phyloP scores from a whole-genome alignment of 2,888 invertebrate species.

The Drosophila rellima region DNA sequence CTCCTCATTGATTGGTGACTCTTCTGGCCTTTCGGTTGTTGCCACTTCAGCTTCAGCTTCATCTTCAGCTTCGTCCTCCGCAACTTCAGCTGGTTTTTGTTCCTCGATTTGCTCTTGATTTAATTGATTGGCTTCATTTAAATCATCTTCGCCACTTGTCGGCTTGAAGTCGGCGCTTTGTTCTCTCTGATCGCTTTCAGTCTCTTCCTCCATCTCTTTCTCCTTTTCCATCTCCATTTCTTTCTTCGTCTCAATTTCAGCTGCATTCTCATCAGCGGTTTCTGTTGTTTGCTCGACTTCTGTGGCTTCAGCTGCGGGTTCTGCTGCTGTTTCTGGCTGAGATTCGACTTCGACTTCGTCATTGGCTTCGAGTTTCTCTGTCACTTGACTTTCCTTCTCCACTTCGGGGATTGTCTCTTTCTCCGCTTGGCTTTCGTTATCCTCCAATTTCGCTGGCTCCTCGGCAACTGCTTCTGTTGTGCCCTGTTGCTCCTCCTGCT shows the following conservation, averaged over 20 bases:
- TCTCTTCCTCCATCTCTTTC: slow-evolving; percentile 19
- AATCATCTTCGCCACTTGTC: slow-evolving; percentile 78
- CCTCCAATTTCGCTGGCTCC: slow-evolving; percentile 44
- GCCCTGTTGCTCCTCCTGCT: slow-evolving; percentile 1
- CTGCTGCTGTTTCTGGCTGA: slow-evolving; percentile 7
- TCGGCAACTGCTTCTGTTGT: slow-evolving; percentile 48
- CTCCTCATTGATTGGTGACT: slow-evolving; percentile 34
- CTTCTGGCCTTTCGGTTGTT: slow-evolving; percentile 24
- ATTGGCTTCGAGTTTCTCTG: slow-evolving; percentile 33
- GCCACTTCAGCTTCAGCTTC: slow-evolving; percentile 15
- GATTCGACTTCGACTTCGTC: slow-evolving; percentile 14
- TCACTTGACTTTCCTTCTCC: slow-evolving; percentile 12
- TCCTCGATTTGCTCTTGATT: slow-evolving; percentile 57
- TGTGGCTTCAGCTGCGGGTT: slow-evolving; percentile 18
- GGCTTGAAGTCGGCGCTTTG: slow-evolving; percentile 77
- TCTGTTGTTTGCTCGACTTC: slow-evolving; percentile 31
- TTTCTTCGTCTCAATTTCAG: slow-evolving; percentile 50
- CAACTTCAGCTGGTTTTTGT: slow-evolving; percentile 28
- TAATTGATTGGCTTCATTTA: slow-evolving; percentile 80
- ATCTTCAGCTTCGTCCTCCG: background rate
- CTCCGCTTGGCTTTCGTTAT: slow-evolving; percentile 20
- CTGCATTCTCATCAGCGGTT: slow-evolving; percentile 31
- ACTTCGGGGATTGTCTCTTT: slow-evolving; percentile 15
- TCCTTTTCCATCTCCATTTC: slow-evolving; percentile 24
- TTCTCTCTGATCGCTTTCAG: slow-evolving; percentile 21